Evolutionary conservation across 2,797 vertebrate species (phyloP).

Genomic region (Falco biarmicus): DNA sequence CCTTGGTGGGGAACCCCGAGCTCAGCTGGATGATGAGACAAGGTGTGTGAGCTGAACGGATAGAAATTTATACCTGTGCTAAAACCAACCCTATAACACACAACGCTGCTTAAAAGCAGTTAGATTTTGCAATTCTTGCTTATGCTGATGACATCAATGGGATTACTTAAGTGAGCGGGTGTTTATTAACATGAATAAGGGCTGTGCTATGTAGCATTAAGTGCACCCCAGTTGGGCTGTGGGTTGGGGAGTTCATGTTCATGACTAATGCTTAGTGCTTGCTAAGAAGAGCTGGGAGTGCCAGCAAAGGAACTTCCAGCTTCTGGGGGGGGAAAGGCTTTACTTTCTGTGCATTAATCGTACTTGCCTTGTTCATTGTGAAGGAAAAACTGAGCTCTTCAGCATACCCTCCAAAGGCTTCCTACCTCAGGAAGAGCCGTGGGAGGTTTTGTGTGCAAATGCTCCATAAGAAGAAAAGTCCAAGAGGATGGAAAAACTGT

Average conservation of each 20-base stretch:
- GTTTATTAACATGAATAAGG: conserved; percentile 51
- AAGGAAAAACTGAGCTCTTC: conserved; percentile 27
- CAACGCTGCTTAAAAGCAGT: background rate
- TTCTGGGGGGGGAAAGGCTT: background rate
- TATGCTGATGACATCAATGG: conserved; percentile 25
- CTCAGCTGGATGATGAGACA: background rate
- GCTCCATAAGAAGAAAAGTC: conserved; percentile 19
- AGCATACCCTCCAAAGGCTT: background rate
- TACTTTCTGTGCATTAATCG: conserved; percentile 12
- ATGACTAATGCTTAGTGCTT: conserved; percentile 33
- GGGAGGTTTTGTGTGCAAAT: conserved; percentile 43
- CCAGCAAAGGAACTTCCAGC: conserved; percentile 30
- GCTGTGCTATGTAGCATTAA: conserved; percentile 28
- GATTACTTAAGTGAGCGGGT: conserved; percentile 25
- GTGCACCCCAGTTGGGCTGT: background rate
- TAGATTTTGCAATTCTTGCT: conserved; percentile 43
- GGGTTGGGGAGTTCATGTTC: conserved; percentile 26
- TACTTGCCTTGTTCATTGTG: background rate
- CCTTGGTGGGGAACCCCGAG: background rate
- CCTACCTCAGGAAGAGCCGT: conserved; percentile 29
- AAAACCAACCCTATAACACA: background rate
- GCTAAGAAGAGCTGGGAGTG: conserved; percentile 25
- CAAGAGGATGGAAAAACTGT: conserved; percentile 15
- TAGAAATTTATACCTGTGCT: background rate
- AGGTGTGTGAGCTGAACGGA: background rate